These are phyloP conservation scores for Epizoanthus ramosus DNA, from an alignment of 92 coral and sea anemone species.

Conservation along the genomic window DNA sequence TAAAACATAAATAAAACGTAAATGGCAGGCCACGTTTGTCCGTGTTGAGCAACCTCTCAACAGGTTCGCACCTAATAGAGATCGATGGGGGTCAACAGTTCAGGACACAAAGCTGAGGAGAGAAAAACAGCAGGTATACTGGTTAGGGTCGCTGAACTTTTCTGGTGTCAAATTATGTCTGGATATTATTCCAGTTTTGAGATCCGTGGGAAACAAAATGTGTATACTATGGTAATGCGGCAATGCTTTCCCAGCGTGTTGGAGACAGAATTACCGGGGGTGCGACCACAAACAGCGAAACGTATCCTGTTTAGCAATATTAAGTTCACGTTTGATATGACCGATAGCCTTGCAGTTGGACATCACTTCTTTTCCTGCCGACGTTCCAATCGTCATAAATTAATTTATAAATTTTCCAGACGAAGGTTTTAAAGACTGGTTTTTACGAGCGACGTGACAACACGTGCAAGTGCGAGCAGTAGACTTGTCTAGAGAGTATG, in stretches of 20 bases:
- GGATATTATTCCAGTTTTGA: constrained; percentile 23
- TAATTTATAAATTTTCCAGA: too few relatives aligned
- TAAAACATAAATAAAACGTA: background rate
- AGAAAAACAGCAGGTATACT: background rate
- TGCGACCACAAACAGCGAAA: constrained; percentile 10
- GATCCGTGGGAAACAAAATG: constrained; percentile 42
- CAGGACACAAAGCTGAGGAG: background rate
- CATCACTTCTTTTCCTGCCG: too few relatives aligned
- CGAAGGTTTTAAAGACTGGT: too few relatives aligned
- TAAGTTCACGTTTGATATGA: background rate
- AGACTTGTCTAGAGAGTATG: too few relatives aligned
- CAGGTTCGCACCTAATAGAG: constrained; percentile 22
- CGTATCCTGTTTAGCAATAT: constrained; percentile 28
- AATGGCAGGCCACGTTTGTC: constrained; percentile 1
- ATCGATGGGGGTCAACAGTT: constrained; percentile 14
- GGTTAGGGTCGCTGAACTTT: background rate
- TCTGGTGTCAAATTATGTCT: constrained; percentile 14
- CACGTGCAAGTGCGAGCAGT: too few relatives aligned
- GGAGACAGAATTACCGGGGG: constrained; percentile 35
- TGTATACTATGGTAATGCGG: background rate
- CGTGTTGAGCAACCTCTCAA: background rate
- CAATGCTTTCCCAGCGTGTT: background rate
- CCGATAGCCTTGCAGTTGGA: too few relatives aligned
- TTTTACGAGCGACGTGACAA: too few relatives aligned
- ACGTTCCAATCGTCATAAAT: too few relatives aligned